Evolutionary conservation across 2,113 vertebrate genomes (phyloP).

Genomic region (Anolis sagrei): DNA sequence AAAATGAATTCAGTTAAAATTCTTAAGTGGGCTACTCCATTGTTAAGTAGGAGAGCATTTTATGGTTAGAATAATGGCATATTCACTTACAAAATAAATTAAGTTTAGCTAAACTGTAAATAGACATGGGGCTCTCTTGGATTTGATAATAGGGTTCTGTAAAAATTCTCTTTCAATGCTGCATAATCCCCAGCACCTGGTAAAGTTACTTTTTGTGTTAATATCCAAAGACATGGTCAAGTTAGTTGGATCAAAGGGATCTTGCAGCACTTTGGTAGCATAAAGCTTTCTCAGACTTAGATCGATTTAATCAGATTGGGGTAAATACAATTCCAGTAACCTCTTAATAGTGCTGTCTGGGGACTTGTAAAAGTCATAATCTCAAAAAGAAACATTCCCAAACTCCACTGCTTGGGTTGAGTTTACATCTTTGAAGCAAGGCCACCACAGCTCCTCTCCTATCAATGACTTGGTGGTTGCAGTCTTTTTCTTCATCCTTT

Average conservation of each 20-base stretch:
- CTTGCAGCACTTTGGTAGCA: too few relatives aligned
- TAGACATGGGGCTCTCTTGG: not conserved
- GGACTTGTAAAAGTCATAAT: too few relatives aligned
- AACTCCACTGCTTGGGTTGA: too few relatives aligned
- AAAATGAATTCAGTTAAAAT: not conserved
- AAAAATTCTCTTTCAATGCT: not conserved
- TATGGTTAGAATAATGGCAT: not conserved
- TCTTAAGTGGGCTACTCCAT: not conserved
- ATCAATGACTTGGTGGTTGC: not conserved
- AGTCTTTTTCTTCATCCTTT: not conserved
- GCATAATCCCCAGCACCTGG: not conserved
- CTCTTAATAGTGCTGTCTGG: too few relatives aligned
- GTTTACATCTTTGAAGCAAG: not conserved
- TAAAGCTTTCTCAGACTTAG: too few relatives aligned
- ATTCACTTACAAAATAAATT: not conserved
- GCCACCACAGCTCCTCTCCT: not conserved
- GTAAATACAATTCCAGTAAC: too few relatives aligned
- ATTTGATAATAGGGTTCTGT: conserved; percentile 1
- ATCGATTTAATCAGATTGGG: too few relatives aligned
- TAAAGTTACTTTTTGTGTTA: too few relatives aligned
- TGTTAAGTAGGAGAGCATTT: not conserved
- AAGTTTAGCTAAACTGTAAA: not conserved
- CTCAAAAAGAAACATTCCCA: too few relatives aligned
- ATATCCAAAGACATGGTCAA: too few relatives aligned
- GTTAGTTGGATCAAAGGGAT: too few relatives aligned